Evolutionary conservation across 2,797 vertebrate species (phyloP).

Genomic region (Dendrocincla fuliginosa): DNA sequence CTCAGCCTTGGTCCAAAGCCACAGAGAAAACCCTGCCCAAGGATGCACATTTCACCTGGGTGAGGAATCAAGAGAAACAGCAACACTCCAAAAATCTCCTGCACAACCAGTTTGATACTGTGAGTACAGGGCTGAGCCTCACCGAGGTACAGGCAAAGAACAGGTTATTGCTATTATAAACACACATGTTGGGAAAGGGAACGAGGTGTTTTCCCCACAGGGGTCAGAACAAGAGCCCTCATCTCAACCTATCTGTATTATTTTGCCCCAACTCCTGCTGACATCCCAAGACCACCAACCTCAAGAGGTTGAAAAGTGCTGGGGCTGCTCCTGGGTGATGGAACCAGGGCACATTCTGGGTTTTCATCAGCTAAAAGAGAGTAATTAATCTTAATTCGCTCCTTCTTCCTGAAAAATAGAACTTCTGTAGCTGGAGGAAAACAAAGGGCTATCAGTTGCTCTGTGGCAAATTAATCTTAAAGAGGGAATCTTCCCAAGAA

Average conservation of each 20-base stretch:
- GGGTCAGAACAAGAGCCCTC: not conserved
- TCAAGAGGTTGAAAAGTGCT: not conserved
- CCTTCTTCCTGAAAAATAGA: not conserved
- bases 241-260: not conserved
- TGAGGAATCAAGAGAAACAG: not conserved
- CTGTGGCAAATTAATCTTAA: slow-evolving; percentile 58
- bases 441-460: slow-evolving; percentile 5
- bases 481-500: slow-evolving; percentile 30
- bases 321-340: not conserved
- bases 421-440: slow-evolving; percentile 6
- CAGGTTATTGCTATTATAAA: not conserved
- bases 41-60: not conserved
- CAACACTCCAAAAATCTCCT: not conserved
- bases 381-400: slow-evolving; percentile 56
- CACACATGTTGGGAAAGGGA: not conserved
- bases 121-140: not conserved
- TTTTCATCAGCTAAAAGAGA: slow-evolving; percentile 15
- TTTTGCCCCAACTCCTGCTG: not conserved
- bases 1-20: not conserved
- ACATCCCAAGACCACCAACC: not conserved
- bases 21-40: not conserved
- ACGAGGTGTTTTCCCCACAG: not conserved
- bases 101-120: not conserved
- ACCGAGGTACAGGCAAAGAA: not conserved
- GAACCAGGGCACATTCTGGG: slow-evolving; percentile 43